These are phyloP conservation scores for Archips xylosteana DNA, from an alignment of 2,888 invertebrate genomes.

Conservation along the genomic window DNA sequence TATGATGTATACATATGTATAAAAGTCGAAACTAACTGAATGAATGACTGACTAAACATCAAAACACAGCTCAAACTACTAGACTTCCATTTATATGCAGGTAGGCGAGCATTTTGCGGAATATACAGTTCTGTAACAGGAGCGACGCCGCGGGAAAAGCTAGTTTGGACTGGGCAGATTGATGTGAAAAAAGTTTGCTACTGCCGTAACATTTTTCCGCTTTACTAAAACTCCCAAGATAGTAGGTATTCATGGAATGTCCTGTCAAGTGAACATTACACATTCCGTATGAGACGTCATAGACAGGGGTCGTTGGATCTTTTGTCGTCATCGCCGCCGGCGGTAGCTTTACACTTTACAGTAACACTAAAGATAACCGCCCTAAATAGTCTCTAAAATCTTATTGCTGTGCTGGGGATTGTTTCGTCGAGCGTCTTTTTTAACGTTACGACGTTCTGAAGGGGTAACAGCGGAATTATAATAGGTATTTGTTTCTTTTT, in stretches of 20 bases:
- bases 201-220: not conserved
- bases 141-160: too few species aligned
- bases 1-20: too few species aligned
- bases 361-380: conserved; percentile 58
- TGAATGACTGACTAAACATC: too few species aligned
- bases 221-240: conserved; percentile 1
- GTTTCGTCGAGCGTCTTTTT: conserved; percentile 46
- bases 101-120: too few species aligned
- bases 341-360: conserved; percentile 45
- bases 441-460: conserved; percentile 31
- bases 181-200: too few species aligned
- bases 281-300: conserved; percentile 12
- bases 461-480: conserved; percentile 17
- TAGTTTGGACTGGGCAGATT: too few species aligned
- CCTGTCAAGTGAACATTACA: conserved; percentile 6
- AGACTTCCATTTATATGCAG: too few species aligned
- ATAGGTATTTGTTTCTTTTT: not conserved
- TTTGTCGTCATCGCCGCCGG: conserved; percentile 48
- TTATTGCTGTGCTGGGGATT: conserved; percentile 56
- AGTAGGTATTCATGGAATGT: not conserved
- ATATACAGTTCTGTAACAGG: too few species aligned
- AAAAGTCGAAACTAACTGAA: too few species aligned
- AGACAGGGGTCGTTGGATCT: conserved; percentile 51
- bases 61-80: too few species aligned
- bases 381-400: conserved; percentile 62